phyloP scores from a whole-genome alignment of 2,113 vertebrate genomes.

The Oncorhynchus mykiss region DNA sequence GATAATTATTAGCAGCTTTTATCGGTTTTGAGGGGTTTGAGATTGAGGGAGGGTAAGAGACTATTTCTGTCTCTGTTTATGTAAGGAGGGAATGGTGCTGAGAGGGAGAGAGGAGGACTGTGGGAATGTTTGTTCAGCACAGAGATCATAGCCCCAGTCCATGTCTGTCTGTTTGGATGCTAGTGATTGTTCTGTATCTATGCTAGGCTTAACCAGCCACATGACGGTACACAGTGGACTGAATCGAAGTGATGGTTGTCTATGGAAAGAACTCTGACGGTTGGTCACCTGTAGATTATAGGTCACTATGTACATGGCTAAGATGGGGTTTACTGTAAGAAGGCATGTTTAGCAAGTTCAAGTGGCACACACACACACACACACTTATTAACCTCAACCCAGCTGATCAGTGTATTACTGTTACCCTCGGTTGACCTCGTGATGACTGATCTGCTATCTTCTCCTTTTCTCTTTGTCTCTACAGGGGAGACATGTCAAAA shows the following conservation, averaged over 20 bases:
- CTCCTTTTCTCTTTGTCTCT: background rate
- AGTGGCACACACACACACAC: background rate
- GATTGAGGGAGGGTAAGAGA: slow-evolving; percentile 26
- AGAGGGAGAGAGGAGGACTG: slow-evolving; percentile 43
- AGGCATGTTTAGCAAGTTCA: no score
- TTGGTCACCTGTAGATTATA: no score
- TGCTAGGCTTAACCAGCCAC: no score
- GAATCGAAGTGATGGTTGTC: no score
- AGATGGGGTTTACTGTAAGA: no score
- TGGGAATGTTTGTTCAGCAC: slow-evolving; percentile 58
- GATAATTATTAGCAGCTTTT: slow-evolving; percentile 44
- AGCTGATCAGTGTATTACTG: background rate
- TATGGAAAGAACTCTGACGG: no score
- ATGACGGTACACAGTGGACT: no score
- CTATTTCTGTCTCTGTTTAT: slow-evolving; percentile 69
- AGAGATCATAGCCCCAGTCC: slow-evolving; percentile 1
- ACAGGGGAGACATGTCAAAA: slow-evolving; percentile 85
- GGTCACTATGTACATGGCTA: no score
- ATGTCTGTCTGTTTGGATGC: background rate
- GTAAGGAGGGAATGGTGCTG: slow-evolving; percentile 49
- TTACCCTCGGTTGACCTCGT: background rate
- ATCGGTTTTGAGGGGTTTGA: slow-evolving; percentile 20
- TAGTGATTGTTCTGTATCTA: no score
- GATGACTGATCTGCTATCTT: slow-evolving; percentile 32
- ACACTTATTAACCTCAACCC: background rate